phyloP scores from a whole-genome alignment of 23 tunicate genomes.

The Halocynthia aurantium region DNA sequence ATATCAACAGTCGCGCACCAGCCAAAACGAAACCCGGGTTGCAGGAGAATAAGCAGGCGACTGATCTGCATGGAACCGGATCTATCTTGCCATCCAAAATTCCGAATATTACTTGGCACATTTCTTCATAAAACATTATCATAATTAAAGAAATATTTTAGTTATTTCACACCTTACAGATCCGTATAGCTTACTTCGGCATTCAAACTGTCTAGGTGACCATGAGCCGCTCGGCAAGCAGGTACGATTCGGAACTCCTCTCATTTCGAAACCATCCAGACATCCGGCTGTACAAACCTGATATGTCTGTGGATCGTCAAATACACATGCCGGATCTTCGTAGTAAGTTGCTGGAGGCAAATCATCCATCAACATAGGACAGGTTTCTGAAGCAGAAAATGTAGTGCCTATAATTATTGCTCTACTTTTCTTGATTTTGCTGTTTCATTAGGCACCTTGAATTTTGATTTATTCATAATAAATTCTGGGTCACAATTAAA shows the following conservation, averaged over 20 bases:
- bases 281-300: conserved; percentile 46
- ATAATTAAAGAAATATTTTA: background rate
- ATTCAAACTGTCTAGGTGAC: conserved; percentile 37
- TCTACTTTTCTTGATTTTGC: no score
- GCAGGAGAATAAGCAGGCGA: conserved; percentile 43
- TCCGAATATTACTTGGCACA: conserved; percentile 53
- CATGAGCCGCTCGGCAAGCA: conserved; percentile 43
- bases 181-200: conserved; percentile 30
- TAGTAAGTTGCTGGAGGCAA: conserved; percentile 22
- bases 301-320: conserved; percentile 45
- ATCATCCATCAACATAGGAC: conserved; percentile 20
- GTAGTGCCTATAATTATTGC: no score
- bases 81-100: conserved; percentile 38
- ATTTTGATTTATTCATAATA: no score
- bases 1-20: background rate
- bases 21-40: conserved; percentile 55
- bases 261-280: conserved; percentile 32
- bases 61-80: conserved; percentile 55
- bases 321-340: conserved; percentile 54
- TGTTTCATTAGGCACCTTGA: no score
- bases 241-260: conserved; percentile 33
- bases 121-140: conserved; percentile 26
- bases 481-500: no score
- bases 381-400: conserved; percentile 17
- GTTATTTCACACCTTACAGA: no score